These are phyloP conservation scores for Tyto alba DNA, from an alignment of 2,113 vertebrate species.

Conservation along the genomic window DNA sequence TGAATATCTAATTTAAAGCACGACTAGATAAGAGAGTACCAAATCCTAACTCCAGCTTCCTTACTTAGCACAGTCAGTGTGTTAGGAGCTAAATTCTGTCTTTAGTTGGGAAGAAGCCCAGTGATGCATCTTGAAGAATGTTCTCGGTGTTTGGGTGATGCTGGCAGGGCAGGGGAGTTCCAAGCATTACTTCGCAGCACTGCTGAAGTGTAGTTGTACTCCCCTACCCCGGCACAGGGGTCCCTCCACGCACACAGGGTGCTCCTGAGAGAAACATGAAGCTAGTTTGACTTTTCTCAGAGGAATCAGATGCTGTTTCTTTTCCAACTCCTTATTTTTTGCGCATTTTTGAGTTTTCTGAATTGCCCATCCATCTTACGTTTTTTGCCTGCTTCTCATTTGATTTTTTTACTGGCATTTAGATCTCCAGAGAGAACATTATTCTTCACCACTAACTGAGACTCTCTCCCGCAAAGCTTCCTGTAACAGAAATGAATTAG, in stretches of 20 bases:
- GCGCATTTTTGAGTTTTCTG: not conserved
- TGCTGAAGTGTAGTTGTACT: not conserved
- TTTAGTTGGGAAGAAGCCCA: not conserved
- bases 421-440: not conserved
- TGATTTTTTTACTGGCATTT: not conserved
- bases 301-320: not conserved
- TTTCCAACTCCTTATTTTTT: not conserved
- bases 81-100: not conserved
- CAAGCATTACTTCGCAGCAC: not conserved
- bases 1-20: not conserved
- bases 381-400: not conserved
- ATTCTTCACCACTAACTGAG: not conserved
- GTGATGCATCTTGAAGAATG: not conserved
- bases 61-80: not conserved
- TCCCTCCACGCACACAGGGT: too few species aligned
- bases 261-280: not conserved
- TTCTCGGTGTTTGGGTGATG: not conserved
- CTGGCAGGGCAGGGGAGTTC: not conserved
- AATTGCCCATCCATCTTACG: not conserved
- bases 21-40: not conserved
- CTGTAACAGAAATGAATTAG: not conserved
- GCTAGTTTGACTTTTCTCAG: not conserved
- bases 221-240: accelerated
- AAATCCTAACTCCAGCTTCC: not conserved
- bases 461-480: not conserved